Conservation (phyloP, 2,888 invertebrate species). For the Fragum sueziense region DNA sequence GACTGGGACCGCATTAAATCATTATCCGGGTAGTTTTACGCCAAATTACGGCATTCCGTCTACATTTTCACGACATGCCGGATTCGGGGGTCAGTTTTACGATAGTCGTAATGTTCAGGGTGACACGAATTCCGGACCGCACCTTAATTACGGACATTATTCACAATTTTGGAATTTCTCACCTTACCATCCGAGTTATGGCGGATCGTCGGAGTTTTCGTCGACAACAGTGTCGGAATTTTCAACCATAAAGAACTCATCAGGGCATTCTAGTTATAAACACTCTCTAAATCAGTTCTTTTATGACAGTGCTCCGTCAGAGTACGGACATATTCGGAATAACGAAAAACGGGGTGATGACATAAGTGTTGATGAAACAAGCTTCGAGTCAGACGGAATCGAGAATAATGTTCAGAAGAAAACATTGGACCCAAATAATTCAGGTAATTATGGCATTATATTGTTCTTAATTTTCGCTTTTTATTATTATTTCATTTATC, state of each 20-base stretch:
- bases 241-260: not conserved
- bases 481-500: no score
- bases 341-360: not conserved
- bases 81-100: constrained; percentile 45
- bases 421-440: constrained; percentile 2
- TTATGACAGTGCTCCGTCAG: constrained; percentile 6
- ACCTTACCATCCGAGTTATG: constrained; percentile 39
- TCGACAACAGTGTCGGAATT: not conserved
- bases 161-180: constrained; percentile 51
- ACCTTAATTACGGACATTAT: constrained; percentile 34
- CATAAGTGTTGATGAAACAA: not conserved
- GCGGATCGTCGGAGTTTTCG: not conserved
- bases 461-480: no score
- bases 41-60: constrained; percentile 51
- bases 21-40: constrained; percentile 61
- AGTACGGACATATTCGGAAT: not conserved
- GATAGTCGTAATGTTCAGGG: constrained; percentile 19
- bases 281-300: not conserved
- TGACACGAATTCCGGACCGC: not conserved
- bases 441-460: no score
- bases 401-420: not conserved
- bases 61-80: constrained; percentile 44
- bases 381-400: not conserved
- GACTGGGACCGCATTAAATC: constrained; percentile 67
- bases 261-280: constrained; percentile 13